These are phyloP conservation scores for Engraulis encrasicolus DNA, from an alignment of 2,113 vertebrate genomes.

Conservation along the genomic window DNA sequence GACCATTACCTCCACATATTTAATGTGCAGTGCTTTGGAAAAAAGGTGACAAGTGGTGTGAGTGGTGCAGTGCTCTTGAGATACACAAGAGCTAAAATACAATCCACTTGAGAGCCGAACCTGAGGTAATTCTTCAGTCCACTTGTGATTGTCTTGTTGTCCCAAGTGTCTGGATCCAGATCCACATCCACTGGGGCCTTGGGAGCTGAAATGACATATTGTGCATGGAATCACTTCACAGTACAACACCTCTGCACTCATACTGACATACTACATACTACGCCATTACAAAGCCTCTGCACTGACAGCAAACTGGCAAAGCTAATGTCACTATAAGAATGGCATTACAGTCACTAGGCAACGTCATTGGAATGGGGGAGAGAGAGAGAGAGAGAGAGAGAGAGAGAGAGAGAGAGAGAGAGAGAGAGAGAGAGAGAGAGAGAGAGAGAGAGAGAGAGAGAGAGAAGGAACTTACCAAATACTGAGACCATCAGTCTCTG, in stretches of 20 bases:
- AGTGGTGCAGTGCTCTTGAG: background rate
- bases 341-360: background rate
- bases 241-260: background rate
- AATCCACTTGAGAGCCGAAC: constrained; percentile 67
- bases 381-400: too few species aligned
- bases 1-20: too few species aligned
- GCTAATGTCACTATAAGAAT: background rate
- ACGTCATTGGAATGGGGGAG: background rate
- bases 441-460: too few species aligned
- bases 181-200: constrained; percentile 89
- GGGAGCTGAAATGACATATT: constrained; percentile 73
- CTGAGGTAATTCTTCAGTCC: constrained; percentile 98
- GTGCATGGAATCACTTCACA: too few species aligned
- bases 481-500: constrained; percentile 93
- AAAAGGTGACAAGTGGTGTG: background rate
- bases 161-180: constrained; percentile 93
- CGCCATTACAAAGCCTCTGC: too few species aligned
- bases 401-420: too few species aligned
- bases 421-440: too few species aligned
- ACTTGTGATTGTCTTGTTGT: constrained; percentile 98
- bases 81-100: background rate
- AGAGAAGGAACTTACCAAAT: constrained; percentile 91
- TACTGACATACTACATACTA: too few species aligned
- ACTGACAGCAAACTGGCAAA: background rate
- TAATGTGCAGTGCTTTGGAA: background rate